Evolutionary conservation across 2,797 vertebrate species (phyloP).

Genomic region (Sebastes hubbsi): DNA sequence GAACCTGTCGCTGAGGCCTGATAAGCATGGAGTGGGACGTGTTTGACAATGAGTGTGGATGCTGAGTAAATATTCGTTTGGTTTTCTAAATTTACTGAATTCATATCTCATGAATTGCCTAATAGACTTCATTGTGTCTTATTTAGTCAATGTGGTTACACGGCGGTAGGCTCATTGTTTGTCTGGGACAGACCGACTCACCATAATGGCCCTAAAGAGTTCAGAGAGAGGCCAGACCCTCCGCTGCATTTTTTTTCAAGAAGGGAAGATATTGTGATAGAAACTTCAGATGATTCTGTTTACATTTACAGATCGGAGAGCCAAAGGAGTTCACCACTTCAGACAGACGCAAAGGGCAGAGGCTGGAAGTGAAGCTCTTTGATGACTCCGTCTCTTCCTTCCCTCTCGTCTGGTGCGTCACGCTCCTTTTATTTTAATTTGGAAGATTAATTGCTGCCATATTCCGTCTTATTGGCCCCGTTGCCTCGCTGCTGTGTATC

Average conservation of each 20-base stretch:
- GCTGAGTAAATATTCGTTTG: conserved; percentile 6
- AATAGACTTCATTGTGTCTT: not conserved
- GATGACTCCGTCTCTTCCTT: conserved; percentile 92
- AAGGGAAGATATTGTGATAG: conserved; percentile 13
- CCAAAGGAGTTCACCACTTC: conserved; percentile 90
- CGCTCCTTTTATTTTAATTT: conserved; percentile 13
- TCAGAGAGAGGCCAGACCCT: conserved; percentile 37
- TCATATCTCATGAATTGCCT: conserved; percentile 11
- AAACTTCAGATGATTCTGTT: conserved; percentile 44
- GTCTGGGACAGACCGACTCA: not conserved
- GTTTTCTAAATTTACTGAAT: not conserved
- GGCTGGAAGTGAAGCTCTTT: conserved; percentile 93
- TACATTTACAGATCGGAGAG: conserved; percentile 87
- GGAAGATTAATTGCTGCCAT: conserved; percentile 27
- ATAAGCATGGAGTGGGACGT: not conserved
- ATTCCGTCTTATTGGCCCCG: conserved; percentile 7
- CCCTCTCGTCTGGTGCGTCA: conserved; percentile 89
- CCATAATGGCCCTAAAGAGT: conserved; percentile 31
- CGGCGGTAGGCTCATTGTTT: conserved; percentile 1
- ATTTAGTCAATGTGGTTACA: conserved; percentile 13
- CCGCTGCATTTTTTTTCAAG: not conserved
- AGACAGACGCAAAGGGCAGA: conserved; percentile 92
- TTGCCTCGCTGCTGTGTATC: conserved; percentile 4
- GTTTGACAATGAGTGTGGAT: conserved; percentile 1
- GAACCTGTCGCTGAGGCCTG: not conserved